Conservation (phyloP, 2,797 vertebrate species). For the Coracias cyanogaster region DNA sequence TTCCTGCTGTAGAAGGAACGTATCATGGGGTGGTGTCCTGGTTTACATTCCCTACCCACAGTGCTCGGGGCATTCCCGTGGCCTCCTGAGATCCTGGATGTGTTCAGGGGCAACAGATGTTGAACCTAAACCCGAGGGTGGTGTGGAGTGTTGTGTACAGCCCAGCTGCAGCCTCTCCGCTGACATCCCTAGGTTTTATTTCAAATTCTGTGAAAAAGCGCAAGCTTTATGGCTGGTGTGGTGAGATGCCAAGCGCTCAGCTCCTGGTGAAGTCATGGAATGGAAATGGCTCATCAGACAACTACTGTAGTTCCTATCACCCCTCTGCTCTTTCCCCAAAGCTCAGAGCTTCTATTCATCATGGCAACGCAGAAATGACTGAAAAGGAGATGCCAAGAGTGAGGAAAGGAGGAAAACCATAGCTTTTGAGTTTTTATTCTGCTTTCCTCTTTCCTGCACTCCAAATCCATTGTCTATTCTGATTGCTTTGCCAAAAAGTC, state of each 20-base stretch:
- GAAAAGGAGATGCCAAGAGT: background rate
- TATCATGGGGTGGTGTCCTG: accelerated
- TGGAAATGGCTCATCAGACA: background rate
- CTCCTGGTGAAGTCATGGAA: accelerated
- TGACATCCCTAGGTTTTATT: background rate
- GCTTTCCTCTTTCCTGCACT: background rate
- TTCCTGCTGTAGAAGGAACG: background rate
- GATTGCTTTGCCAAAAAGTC: background rate
- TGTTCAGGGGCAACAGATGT: accelerated
- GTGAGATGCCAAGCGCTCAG: background rate
- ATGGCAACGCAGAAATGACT: background rate
- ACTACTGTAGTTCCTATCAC: accelerated
- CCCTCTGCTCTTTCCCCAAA: background rate
- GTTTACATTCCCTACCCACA: background rate
- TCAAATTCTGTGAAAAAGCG: background rate
- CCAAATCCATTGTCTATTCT: background rate
- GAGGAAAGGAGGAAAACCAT: background rate
- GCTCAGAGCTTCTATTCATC: background rate
- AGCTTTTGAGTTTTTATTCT: background rate
- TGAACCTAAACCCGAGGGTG: background rate
- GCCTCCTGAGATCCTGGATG: background rate
- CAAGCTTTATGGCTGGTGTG: background rate
- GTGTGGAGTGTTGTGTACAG: background rate
- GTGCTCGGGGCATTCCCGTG: background rate
- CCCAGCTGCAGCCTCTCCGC: background rate